Evolutionary conservation across 2,797 vertebrate species (phyloP).

Genomic region (Tympanoctomys barrerae): DNA sequence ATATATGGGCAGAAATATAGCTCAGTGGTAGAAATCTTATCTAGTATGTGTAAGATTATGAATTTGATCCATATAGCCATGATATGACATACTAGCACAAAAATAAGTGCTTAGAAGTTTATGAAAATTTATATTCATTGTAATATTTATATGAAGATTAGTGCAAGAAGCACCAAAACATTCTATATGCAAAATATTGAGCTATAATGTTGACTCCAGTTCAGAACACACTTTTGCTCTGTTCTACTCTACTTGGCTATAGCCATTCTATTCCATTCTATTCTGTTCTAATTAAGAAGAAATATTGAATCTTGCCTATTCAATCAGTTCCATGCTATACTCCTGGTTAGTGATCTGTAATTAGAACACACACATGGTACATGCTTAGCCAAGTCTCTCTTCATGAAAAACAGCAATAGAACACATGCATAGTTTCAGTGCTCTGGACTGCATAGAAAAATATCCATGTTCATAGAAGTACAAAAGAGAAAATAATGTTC

Average conservation of each 20-base stretch:
- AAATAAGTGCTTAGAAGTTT: not conserved
- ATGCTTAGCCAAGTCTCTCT: not conserved
- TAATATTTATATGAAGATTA: not conserved
- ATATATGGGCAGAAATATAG: not conserved
- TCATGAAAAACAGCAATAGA: not conserved
- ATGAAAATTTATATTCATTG: not conserved
- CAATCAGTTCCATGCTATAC: not conserved
- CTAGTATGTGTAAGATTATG: not conserved
- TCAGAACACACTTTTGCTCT: not conserved
- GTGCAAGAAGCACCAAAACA: not conserved
- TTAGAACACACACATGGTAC: not conserved
- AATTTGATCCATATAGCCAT: not conserved
- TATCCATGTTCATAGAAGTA: not conserved
- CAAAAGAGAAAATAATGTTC: not conserved
- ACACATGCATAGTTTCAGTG: not conserved
- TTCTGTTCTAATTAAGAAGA: not conserved
- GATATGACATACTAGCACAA: no score
- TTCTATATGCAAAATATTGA: not conserved
- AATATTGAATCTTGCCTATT: not conserved
- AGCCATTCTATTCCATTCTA: not conserved
- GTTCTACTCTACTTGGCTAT: not conserved
- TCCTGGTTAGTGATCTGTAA: not conserved
- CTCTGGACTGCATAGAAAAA: not conserved
- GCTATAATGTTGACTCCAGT: not conserved
- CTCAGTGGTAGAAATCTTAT: not conserved